Percentiles rank a stretch among this genome's conserved stretches.
These are phyloP conservation scores for Pogonophryne albipinna DNA, from an alignment of 2,797 vertebrate genomes.

Conservation along the genomic window DNA sequence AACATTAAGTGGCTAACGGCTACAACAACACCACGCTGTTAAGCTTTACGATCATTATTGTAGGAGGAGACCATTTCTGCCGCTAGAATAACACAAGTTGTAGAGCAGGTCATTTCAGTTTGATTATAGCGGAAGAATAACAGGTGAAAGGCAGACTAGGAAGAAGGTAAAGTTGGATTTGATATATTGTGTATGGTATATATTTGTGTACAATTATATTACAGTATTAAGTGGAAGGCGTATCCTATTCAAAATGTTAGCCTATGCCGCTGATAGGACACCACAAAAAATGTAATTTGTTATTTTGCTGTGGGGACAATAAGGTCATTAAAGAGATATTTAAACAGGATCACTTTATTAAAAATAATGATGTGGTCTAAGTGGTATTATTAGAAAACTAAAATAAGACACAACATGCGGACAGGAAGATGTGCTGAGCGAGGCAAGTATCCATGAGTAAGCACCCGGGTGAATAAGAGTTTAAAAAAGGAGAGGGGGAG, in stretches of 20 bases:
- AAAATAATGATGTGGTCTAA: constrained; percentile 19
- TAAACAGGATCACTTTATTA: not conserved
- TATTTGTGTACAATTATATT: not conserved
- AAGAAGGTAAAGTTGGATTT: not conserved
- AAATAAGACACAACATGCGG: constrained; percentile 34
- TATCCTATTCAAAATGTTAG: not conserved
- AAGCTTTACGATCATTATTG: constrained; percentile 92
- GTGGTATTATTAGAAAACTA: constrained; percentile 47
- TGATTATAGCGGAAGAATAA: constrained; percentile 15
- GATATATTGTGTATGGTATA: not conserved
- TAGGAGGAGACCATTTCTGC: constrained; percentile 90
- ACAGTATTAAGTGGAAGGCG: not conserved
- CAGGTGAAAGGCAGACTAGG: not conserved
- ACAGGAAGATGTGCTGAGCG: constrained; percentile 55
- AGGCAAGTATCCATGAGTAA: constrained; percentile 58
- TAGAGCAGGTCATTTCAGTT: constrained; percentile 81
- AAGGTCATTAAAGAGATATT: constrained; percentile 28
- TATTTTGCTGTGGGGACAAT: constrained; percentile 27
- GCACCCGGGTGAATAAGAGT: constrained; percentile 56
- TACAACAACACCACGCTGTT: constrained; percentile 84
- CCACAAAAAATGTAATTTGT: not conserved
- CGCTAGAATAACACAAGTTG: constrained; percentile 86
- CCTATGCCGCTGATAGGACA: not conserved
- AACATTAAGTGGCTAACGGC: constrained; percentile 93
- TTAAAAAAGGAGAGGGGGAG: constrained; percentile 32